Evolutionary conservation across 2,888 invertebrate genomes (phyloP), one percentile per base, ranked within the genome.

Genomic region (Capitulum mitella): DNA sequence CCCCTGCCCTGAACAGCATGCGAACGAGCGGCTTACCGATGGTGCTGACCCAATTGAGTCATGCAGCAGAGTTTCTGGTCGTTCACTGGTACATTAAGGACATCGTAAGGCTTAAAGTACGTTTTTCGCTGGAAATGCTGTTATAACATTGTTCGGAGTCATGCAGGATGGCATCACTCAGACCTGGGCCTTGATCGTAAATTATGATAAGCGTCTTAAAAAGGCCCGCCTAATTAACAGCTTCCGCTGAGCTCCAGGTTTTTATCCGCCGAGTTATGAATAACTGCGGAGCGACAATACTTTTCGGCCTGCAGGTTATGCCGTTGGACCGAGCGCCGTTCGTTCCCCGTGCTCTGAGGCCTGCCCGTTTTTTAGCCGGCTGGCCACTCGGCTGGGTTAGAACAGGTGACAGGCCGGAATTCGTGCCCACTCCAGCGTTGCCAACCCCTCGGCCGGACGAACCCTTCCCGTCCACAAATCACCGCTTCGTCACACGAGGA

Each of bases 401-500:
- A 26, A 12, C 40, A 70, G 40, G 40, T 37, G 70, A 37, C 70
- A 37, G 29, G 40, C 22, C 6, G 70, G 70, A 70, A 70, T 70
- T 70, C 40, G 70, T 70, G 1, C 37, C 70, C 70, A 5, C 40
- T 12, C 29, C n/a, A 29, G 29, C n/a, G n/a, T 29, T 1, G 29
- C n/a, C 29, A 58, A 29, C 58, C 58, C 58, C n/a, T 58, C 58
- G 22, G 40, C 37, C 22, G 14, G 3, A 26, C 70, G 37, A 40
- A 8, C 70, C 70, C 40, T 40, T 40, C 70, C 70, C 29, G 19
- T 29, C 40, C 70, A 40, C 70, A 70, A 70, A 70, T 70, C 70
- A 70, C 70, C 37, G 70, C 70, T 70, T 70, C 70, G 70, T 70
- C 70, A 70, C 70, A 70, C 70, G 10, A 40, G 70, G 37, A 37